Evolutionary conservation across 2,113 vertebrate genomes (phyloP).

Genomic region (Falco punctatus): DNA sequence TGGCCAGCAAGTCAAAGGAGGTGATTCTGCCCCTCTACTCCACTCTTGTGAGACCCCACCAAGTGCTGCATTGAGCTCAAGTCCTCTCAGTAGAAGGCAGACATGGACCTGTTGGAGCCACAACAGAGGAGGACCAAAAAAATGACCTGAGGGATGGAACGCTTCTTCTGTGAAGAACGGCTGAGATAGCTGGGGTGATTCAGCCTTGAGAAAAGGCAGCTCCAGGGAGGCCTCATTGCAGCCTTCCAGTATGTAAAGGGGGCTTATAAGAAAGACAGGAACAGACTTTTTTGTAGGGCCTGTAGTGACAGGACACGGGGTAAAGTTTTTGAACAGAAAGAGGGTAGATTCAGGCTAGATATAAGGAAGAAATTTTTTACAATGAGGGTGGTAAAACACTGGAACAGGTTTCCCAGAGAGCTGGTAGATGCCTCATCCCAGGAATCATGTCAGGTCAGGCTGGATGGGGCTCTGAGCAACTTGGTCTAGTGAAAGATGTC

Average conservation of each 20-base stretch:
- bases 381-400: not conserved
- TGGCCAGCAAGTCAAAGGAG: accelerated
- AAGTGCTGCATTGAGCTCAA: not conserved
- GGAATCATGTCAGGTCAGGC: not conserved
- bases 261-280: not conserved
- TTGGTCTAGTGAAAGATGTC: too few relatives aligned
- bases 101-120: not conserved
- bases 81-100: not conserved
- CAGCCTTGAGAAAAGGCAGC: not conserved
- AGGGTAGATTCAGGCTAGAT: not conserved
- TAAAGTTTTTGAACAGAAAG: not conserved
- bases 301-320: not conserved
- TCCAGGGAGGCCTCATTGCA: accelerated
- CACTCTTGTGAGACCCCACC: accelerated
- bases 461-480: not conserved
- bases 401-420: not conserved
- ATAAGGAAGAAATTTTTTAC: not conserved
- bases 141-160: not conserved
- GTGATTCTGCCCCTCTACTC: not conserved
- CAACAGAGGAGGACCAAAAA: not conserved
- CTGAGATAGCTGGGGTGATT: accelerated
- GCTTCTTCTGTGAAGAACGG: not conserved
- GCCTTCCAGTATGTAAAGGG: not conserved
- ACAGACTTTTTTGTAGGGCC: too few relatives aligned
- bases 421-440: not conserved